Conservation (phyloP, 2,113 vertebrate species). For the Gymnogyps californianus region DNA sequence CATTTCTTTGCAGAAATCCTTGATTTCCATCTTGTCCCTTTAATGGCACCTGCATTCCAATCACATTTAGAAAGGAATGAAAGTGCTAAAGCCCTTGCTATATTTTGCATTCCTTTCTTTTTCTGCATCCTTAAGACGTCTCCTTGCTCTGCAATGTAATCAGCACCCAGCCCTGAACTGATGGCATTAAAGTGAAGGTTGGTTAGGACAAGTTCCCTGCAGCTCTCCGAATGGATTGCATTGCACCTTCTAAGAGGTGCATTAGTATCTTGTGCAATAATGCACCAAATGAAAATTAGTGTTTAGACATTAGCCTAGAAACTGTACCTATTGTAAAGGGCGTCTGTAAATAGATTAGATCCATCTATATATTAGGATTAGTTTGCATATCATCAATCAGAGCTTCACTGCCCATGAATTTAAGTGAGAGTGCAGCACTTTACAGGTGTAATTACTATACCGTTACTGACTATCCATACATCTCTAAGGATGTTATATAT, state of each 20-base stretch:
- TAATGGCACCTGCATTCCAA: background rate
- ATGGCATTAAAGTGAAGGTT: background rate
- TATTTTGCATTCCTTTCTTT: background rate
- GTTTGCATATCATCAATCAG: background rate
- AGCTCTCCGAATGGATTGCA: background rate
- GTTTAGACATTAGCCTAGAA: background rate
- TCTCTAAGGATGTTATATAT: background rate
- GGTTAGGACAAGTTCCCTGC: background rate
- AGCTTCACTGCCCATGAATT: background rate
- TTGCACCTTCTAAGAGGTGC: background rate
- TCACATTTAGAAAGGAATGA: background rate
- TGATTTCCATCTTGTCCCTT: background rate
- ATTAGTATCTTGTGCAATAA: background rate
- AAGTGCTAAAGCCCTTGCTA: background rate
- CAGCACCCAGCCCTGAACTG: background rate
- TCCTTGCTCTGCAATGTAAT: background rate
- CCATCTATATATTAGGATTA: background rate
- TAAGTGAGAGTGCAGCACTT: background rate
- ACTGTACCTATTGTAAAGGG: background rate
- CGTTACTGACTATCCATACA: background rate
- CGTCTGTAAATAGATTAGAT: background rate
- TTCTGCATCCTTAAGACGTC: background rate
- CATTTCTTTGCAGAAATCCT: background rate
- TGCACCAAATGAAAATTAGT: background rate
- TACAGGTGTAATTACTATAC: accelerated